Evolutionary conservation across 2,888 invertebrate genomes (phyloP).

Genomic region (Nomada lathburiana): DNA sequence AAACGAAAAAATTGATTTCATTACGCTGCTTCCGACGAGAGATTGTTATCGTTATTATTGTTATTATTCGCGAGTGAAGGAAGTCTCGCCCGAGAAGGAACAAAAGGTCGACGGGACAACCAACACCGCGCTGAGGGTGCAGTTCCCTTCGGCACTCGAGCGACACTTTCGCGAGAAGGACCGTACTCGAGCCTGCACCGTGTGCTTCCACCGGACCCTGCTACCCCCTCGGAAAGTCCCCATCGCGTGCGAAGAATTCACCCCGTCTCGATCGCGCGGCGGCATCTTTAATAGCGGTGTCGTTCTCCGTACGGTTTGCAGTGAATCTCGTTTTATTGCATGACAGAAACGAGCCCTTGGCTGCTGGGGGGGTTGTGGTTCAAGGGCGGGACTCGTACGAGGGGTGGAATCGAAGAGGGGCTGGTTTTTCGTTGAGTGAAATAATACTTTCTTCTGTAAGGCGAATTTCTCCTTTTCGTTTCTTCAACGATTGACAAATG

Average conservation of each 20-base stretch:
- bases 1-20: no score
- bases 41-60: no score
- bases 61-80: no score
- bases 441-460: no score
- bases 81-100: background rate
- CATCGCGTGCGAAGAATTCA: background rate
- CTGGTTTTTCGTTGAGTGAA: no score
- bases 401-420: no score
- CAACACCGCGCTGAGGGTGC: background rate
- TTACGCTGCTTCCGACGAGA: no score
- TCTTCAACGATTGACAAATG: no score
- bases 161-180: constrained; percentile 36
- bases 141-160: constrained; percentile 22
- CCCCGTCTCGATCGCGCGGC: background rate
- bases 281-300: background rate
- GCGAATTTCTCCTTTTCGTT: no score
- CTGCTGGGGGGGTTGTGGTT: no score
- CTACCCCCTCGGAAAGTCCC: background rate
- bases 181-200: constrained; percentile 49
- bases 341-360: no score
- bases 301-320: background rate
- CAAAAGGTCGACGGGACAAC: constrained; percentile 7
- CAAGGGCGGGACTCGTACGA: no score
- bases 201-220: constrained; percentile 39
- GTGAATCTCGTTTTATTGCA: background rate